Conservation (phyloP, 2,113 vertebrate species). For the Addax nasomaculatus region DNA sequence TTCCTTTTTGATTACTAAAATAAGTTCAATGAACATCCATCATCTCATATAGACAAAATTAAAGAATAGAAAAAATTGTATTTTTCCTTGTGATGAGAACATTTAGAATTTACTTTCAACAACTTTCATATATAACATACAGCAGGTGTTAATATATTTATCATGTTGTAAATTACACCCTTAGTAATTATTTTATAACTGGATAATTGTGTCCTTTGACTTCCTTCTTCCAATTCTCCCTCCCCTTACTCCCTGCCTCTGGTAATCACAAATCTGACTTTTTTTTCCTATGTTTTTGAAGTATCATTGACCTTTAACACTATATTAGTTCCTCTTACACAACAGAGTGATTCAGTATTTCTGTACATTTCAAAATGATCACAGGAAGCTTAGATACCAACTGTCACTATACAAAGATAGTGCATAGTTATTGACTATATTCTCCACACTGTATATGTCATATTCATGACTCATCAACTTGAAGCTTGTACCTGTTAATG, state of each 20-base stretch:
- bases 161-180: not conserved
- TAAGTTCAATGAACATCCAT: not conserved
- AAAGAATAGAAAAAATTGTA: not conserved
- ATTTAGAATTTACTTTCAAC: not conserved
- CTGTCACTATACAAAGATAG: not conserved
- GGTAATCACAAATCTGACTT: not conserved
- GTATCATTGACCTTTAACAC: not conserved
- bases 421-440: not conserved
- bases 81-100: not conserved
- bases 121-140: not conserved
- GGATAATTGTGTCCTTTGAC: not conserved
- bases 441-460: not conserved
- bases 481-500: not conserved
- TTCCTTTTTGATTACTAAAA: not conserved
- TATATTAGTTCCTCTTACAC: not conserved
- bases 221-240: not conserved
- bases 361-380: not conserved
- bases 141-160: not conserved
- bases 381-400: not conserved
- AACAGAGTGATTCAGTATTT: not conserved
- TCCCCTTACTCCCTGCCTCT: not conserved
- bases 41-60: not conserved
- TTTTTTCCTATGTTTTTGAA: not conserved
- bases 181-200: not conserved
- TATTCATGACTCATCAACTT: not conserved